Base-by-base conservation (phyloP, 2,888 invertebrate species). In the Sesia bembeciformis region DNA sequence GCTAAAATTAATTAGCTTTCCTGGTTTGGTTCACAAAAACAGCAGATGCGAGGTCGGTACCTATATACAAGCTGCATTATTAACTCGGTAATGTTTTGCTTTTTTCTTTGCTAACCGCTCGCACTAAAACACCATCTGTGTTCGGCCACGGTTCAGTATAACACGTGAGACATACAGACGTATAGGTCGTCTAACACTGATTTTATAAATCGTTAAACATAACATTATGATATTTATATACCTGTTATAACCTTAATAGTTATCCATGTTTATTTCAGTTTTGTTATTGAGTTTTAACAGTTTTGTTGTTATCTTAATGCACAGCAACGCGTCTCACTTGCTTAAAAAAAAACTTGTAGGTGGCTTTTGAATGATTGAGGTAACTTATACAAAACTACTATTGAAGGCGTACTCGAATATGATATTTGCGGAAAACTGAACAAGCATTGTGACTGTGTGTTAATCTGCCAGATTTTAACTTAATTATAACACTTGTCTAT, bases 401-500 rank as follows among this genome's bases (percentile, higher is more conserved):
- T 23, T 23, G 23, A 23, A 23, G 23, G 23, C 23, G 23, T 23
- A 23, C 23, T 23, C 23, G 23, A 23, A 23, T 23, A 23, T 23
- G 1, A 23, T 23, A 23, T 23, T 23, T 23, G 23, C 23, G 23
- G 23, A 23, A 23, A 23, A 23, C 23, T 23, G 2, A 23, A 4
- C 4, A 5, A 46, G 23, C 46, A 8, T 46, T 46, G n/a, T 7
- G 23, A 46, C 8, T 46, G 46, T 46, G 23, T 46, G 46, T 46
- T 23, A 4, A 46, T 23, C 0, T 46, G 23, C 23, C 46, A 38
- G 39, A 75, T 68, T 76, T 78, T 70, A 79, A 81, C 83, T 85
- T 86, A 87, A 88, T 88, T 86, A 86, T 86, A 87, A 84, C 83
- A 81, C 81, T 83, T 81, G 83, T 78, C 78, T 82, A 78, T 81